Base-by-base conservation (phyloP, 2,797 vertebrate species). In the Podarcis lilfordi region DNA sequence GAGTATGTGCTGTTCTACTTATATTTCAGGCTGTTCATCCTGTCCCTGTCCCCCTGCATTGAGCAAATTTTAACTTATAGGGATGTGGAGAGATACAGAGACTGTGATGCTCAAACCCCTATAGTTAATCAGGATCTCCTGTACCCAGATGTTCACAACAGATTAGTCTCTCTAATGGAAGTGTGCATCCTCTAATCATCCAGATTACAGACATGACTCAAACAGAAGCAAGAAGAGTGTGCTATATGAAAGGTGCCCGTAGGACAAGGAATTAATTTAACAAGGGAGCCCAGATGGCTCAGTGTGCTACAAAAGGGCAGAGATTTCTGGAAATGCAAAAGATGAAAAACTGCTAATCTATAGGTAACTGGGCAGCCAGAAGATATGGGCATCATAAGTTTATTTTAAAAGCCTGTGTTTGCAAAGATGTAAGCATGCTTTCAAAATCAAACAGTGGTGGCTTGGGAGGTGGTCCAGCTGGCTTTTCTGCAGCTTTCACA, bases 391-490 rank as follows among this genome's bases (percentile, higher is more conserved):
- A 19, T 79, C 78, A 69, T 43, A 82, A 72, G 86, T 4, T 29
- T 89, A 82, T 88, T 68, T 29, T 83, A 74, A 88, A 90, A 85
- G 77, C n/a, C 0, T 11, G 82, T 85, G 79, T 86, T 88, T 21
- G 9, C n/a, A 85, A 27, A 87, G 82, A 94, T 55, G 83, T 94
- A 89, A 82, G 86, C 8, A 78, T 94, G 93, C 69, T 89, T 45
- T 85, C 37, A 90, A 87, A 90, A 86, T 84, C 37, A 87, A 93
- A 76, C 86, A 74, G 81, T 75, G 79, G 71, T 85, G 64, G 81
- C 66, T 92, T 78, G 84, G 21, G 71, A 91, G 37, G 55, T 80
- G 72, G 45, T 90, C 87, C 84, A 88, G 83, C 79, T 82, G 72
- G 75, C 68, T 55, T 71, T 75, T 81, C 45, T 83, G 66, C 29